Evolutionary conservation across 1,140 invertebrate genomes (phyloP).

Genomic region (Leptinotarsa defecta): DNA sequence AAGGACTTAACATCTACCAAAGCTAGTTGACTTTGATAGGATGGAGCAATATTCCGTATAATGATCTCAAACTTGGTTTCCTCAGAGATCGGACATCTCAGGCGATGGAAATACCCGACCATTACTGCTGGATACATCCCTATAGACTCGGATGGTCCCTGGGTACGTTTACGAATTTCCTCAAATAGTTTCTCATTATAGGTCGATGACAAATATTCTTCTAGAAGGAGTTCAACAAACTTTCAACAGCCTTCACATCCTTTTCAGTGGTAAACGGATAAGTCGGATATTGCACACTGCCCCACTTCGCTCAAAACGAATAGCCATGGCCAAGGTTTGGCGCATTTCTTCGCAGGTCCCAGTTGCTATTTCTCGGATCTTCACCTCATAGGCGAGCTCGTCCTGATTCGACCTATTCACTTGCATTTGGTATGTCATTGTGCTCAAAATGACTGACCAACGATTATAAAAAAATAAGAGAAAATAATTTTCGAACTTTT

Average conservation of each 20-base stretch:
- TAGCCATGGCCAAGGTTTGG: background rate
- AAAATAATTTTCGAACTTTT: background rate
- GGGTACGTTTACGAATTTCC: conserved; percentile 47
- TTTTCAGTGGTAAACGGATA: conserved; percentile 19
- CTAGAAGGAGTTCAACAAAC: conserved; percentile 30
- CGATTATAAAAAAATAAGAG: background rate
- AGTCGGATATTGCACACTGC: conserved; percentile 2
- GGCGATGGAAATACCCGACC: conserved; percentile 42
- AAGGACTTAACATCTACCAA: conserved; percentile 32
- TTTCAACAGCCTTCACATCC: conserved; percentile 14
- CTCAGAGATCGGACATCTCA: conserved; percentile 31
- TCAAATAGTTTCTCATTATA: conserved; percentile 46
- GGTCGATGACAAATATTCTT: conserved; percentile 44
- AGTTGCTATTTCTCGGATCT: background rate
- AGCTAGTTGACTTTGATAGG: conserved; percentile 32
- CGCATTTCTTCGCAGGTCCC: conserved; percentile 18
- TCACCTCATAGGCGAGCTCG: background rate
- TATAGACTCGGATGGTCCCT: conserved; percentile 48
- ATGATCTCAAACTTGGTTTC: conserved; percentile 28
- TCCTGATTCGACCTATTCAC: conserved; percentile 14
- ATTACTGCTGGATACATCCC: conserved; percentile 48
- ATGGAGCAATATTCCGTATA: conserved; percentile 27
- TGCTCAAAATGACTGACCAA: background rate
- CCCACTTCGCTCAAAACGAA: background rate
- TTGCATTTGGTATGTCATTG: conserved; percentile 12